Conservation (phyloP, 2,113 vertebrate genomes). For the Hydrochoerus hydrochaeris region DNA sequence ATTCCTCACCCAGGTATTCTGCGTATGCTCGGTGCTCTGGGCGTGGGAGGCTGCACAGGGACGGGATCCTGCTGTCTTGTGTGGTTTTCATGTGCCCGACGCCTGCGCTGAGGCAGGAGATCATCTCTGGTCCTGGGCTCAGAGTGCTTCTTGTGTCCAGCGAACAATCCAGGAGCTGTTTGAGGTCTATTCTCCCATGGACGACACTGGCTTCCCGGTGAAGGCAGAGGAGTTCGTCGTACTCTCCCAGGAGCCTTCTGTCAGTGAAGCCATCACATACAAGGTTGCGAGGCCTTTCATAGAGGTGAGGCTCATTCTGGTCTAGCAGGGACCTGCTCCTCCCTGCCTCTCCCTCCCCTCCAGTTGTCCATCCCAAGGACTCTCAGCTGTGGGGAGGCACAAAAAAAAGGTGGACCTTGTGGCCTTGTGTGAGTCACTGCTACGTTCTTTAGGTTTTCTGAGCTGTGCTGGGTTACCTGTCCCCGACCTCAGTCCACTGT, state of each 20-base stretch:
- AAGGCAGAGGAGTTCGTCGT: slow-evolving; percentile 95
- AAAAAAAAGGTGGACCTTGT: background rate
- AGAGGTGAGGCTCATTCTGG: slow-evolving; percentile 72
- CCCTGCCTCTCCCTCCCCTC: background rate
- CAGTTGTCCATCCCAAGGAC: background rate
- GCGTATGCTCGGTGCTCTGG: background rate
- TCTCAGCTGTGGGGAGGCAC: background rate
- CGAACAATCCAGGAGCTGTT: slow-evolving; percentile 94
- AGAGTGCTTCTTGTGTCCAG: slow-evolving; percentile 70
- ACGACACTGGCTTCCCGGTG: slow-evolving; percentile 82
- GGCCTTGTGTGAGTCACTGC: background rate
- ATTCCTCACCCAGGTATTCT: slow-evolving; percentile 90
- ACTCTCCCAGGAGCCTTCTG: slow-evolving; percentile 92
- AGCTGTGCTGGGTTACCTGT: background rate
- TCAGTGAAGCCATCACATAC: slow-evolving; percentile 91
- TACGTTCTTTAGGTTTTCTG: background rate
- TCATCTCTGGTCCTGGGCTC: background rate
- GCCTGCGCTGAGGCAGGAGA: background rate
- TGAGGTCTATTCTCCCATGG: slow-evolving; percentile 90
- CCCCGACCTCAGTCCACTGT: background rate
- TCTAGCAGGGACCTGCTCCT: background rate
- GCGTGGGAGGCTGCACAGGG: background rate
- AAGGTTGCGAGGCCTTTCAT: slow-evolving; percentile 93
- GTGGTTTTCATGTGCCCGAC: background rate
- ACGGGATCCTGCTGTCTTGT: background rate